These are phyloP conservation scores for Vombatus ursinus DNA, from an alignment of 2,113 vertebrate species.

Conservation along the genomic window DNA sequence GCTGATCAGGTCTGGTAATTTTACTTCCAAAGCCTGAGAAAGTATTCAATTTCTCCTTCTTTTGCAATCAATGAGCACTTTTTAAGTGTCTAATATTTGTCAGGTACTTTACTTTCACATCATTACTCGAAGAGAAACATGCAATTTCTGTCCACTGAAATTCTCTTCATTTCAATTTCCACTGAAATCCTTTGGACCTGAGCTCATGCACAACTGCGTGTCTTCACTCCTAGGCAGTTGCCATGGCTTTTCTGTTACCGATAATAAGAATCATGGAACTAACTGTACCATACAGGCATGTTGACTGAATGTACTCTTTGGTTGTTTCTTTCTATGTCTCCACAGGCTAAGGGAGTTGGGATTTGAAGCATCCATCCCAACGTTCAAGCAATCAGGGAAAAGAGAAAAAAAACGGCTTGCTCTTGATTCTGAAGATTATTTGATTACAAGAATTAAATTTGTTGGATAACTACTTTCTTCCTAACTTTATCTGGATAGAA, in stretches of 20 bases:
- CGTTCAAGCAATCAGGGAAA: background rate
- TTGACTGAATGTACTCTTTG: background rate
- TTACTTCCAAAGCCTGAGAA: conserved; percentile 5
- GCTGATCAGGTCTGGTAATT: background rate
- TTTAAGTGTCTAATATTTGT: background rate
- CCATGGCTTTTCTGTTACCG: background rate
- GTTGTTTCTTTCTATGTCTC: background rate
- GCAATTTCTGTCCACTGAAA: background rate
- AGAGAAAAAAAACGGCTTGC: background rate
- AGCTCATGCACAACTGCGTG: background rate
- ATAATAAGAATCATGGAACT: background rate
- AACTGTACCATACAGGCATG: background rate
- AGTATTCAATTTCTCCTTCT: background rate
- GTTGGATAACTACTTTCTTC: rapidly evolving
- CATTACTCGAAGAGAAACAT: background rate
- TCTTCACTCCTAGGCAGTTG: background rate
- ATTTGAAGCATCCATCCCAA: background rate
- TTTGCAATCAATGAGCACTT: background rate
- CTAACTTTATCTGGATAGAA: background rate
- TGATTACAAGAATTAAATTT: background rate
- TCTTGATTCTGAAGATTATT: background rate
- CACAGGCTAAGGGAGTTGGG: background rate
- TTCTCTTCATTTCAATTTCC: background rate
- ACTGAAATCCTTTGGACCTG: background rate
- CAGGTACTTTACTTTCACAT: background rate